phyloP scores from a whole-genome alignment of 2,113 vertebrate genomes.

The Aplodontia rufa region DNA sequence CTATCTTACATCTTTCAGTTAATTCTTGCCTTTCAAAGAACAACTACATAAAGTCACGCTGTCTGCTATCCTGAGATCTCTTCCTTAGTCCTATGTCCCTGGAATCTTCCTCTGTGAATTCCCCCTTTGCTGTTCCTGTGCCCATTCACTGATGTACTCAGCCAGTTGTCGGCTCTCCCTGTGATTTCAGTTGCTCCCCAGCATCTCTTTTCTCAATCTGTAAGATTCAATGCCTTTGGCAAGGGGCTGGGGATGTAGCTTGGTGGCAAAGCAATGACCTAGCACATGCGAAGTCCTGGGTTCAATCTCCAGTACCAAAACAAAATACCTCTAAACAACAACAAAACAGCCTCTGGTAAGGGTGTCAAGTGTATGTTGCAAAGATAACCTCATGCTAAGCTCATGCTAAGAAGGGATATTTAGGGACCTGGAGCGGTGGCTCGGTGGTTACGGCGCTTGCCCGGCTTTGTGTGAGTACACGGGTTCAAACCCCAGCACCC shows the following conservation, averaged over 20 bases:
- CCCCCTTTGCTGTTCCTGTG: accelerated
- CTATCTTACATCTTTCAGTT: neutral
- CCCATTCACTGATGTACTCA: neutral
- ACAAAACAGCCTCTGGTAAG: neutral
- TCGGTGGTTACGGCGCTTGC: no score
- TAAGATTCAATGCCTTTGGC: neutral
- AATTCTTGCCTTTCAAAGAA: neutral
- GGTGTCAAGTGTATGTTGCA: neutral
- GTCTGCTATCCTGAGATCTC: neutral
- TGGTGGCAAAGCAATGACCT: no score
- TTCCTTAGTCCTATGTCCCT: neutral
- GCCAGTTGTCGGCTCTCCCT: neutral
- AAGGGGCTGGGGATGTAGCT: no score
- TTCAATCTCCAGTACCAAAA: no score
- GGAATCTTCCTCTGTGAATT: neutral
- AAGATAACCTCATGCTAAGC: neutral
- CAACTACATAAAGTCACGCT: neutral
- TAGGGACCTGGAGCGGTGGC: no score
- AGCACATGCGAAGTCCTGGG: no score
- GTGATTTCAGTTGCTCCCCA: neutral
- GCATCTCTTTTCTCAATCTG: neutral
- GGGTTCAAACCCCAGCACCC: no score
- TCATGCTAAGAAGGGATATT: neutral
- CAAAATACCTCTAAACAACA: no score
- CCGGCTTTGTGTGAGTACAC: no score